A percentile compares a stretch with the other conserved stretches of the same genome.
phyloP scores from a whole-genome alignment of 64 coral and sea anemone genomes.

The Montipora foliosa region DNA sequence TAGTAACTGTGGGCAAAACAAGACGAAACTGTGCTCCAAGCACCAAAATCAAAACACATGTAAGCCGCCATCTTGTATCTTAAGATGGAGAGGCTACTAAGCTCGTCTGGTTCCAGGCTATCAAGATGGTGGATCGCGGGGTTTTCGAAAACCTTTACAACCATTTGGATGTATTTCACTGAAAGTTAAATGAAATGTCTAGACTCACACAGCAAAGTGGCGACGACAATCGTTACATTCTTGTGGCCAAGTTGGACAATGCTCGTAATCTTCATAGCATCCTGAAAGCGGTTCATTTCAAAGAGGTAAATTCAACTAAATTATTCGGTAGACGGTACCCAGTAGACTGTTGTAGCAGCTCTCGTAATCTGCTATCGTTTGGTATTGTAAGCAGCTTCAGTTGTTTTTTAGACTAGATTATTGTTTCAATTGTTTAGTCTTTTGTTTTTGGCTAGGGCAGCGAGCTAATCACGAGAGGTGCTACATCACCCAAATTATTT shows the following conservation, averaged over 20 bases:
- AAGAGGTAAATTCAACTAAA: slow-evolving; percentile 76
- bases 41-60: neutral
- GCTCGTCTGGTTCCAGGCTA: neutral
- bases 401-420: too few species aligned
- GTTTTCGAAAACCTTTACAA: neutral
- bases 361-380: too few species aligned
- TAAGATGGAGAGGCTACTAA: neutral
- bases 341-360: neutral
- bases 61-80: slow-evolving; percentile 14
- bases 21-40: neutral
- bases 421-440: too few species aligned
- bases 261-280: slow-evolving; percentile 92
- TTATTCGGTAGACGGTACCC: neutral
- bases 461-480: too few species aligned
- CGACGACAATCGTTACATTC: slow-evolving; percentile 92
- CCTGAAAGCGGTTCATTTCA: slow-evolving; percentile 97
- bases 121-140: slow-evolving; percentile 36
- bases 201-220: slow-evolving; percentile 86
- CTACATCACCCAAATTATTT: too few species aligned
- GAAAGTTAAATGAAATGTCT: slow-evolving; percentile 67
- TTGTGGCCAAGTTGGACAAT: slow-evolving; percentile 93
- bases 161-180: neutral
- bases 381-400: too few species aligned
- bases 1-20: too few species aligned
- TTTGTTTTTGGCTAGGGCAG: too few species aligned